A percentile compares a stretch with the other conserved stretches of the same genome.
Conservation (phyloP, 2,797 vertebrate genomes). For the Sebastes aleutianus region DNA sequence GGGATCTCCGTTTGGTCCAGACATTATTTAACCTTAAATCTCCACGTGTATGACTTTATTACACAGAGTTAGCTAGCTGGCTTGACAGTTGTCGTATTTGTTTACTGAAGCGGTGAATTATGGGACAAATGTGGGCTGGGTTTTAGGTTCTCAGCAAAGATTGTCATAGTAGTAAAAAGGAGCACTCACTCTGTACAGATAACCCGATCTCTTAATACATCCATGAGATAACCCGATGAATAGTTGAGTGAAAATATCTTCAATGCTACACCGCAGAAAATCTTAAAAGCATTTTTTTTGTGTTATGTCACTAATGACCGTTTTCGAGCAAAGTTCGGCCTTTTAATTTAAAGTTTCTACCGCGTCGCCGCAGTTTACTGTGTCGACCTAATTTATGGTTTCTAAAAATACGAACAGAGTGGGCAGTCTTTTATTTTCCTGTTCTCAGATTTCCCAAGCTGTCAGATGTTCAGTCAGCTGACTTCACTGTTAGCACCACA, state of each 20-base stretch:
- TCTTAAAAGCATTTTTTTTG: not conserved
- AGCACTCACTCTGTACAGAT: not conserved
- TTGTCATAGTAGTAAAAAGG: accelerated
- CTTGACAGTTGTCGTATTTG: not conserved
- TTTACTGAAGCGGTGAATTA: slow-evolving; percentile 37
- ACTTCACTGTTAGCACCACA: not conserved
- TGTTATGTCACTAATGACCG: accelerated
- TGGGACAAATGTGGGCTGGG: slow-evolving; percentile 26
- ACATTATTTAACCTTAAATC: slow-evolving; percentile 66
- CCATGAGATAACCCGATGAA: accelerated
- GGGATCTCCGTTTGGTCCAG: slow-evolving; percentile 85
- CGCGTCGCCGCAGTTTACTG: accelerated
- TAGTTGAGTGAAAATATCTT: not conserved
- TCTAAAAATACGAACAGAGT: slow-evolving; percentile 1
- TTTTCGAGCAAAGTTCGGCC: accelerated
- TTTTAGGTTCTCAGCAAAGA: not conserved
- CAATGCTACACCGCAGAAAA: accelerated
- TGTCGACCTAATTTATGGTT: not conserved
- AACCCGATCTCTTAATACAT: not conserved
- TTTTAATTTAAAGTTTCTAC: not conserved
- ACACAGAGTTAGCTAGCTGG: not conserved
- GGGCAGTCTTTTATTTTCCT: accelerated
- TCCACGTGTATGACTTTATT: not conserved
- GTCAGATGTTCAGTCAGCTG: slow-evolving; percentile 59
- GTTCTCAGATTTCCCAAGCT: not conserved